Evolutionary conservation across 2,888 invertebrate genomes (phyloP).

Genomic region (Pelosia muscerda): DNA sequence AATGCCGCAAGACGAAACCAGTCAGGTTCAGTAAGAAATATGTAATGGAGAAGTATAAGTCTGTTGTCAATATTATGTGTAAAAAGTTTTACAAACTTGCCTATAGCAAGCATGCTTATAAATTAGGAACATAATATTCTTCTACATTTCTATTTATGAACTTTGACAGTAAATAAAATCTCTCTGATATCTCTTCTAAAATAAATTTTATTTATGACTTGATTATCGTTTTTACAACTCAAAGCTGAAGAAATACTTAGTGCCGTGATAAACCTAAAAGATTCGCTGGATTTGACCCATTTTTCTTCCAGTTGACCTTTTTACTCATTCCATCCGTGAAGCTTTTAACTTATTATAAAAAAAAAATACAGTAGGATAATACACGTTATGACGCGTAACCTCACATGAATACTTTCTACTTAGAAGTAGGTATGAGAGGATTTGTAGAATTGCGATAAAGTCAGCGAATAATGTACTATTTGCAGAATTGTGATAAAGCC

Average conservation of each 20-base stretch:
- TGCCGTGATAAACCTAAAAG: neutral
- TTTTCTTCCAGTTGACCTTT: neutral
- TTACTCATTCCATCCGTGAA: neutral
- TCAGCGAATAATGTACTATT: neutral
- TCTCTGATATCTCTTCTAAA: neutral
- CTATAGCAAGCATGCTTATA: too few species aligned
- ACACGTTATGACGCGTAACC: neutral
- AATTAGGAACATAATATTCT: too few species aligned
- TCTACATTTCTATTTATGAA: neutral
- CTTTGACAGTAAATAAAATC: neutral
- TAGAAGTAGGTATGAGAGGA: neutral
- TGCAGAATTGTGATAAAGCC: neutral
- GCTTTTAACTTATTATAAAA: neutral
- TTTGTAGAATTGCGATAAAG: neutral
- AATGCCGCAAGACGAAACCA: too few species aligned
- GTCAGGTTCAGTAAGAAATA: too few species aligned
- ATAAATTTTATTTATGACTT: neutral
- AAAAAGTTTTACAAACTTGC: too few species aligned
- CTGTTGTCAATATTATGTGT: too few species aligned
- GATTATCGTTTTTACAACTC: neutral
- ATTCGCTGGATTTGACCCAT: neutral
- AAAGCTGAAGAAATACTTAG: neutral
- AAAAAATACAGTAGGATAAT: neutral
- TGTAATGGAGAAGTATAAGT: too few species aligned
- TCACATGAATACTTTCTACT: neutral